These are phyloP conservation scores for Macrotus californicus DNA, from an alignment of 2,113 vertebrate genomes.

Conservation along the genomic window DNA sequence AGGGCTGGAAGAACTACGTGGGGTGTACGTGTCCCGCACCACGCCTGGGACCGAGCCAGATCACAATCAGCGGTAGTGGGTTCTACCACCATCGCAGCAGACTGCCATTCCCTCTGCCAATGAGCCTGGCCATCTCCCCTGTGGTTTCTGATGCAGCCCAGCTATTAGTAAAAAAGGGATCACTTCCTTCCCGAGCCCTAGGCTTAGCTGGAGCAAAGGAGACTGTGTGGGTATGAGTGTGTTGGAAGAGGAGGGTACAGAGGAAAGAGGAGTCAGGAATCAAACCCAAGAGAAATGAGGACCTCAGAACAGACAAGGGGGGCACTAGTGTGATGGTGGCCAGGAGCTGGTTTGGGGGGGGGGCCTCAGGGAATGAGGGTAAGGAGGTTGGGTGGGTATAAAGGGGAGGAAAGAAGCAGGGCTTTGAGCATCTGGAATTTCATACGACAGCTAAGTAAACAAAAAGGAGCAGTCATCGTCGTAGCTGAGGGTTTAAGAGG, in stretches of 20 bases:
- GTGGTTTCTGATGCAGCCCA: not conserved
- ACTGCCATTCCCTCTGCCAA: not conserved
- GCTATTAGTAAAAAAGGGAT: not conserved
- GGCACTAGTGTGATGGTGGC: not conserved
- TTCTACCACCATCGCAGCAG: not conserved
- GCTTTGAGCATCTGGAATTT: not conserved
- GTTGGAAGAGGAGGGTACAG: not conserved
- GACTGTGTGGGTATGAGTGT: too few relatives aligned
- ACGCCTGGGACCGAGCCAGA: not conserved
- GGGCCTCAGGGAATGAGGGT: not conserved
- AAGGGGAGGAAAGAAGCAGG: not conserved
- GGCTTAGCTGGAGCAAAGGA: not conserved
- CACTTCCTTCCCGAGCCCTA: not conserved
- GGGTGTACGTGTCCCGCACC: not conserved
- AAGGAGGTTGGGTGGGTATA: not conserved
- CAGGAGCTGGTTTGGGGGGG: not conserved
- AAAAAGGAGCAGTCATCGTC: not conserved
- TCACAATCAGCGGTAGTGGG: not conserved
- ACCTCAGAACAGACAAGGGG: not conserved
- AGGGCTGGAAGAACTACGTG: not conserved
- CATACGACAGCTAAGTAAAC: not conserved
- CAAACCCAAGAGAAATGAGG: not conserved
- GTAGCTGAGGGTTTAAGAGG: not conserved
- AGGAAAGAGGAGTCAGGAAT: not conserved
- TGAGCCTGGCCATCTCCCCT: not conserved